Conservation (phyloP, 2,797 vertebrate genomes). For the Trachops cirrhosus region DNA sequence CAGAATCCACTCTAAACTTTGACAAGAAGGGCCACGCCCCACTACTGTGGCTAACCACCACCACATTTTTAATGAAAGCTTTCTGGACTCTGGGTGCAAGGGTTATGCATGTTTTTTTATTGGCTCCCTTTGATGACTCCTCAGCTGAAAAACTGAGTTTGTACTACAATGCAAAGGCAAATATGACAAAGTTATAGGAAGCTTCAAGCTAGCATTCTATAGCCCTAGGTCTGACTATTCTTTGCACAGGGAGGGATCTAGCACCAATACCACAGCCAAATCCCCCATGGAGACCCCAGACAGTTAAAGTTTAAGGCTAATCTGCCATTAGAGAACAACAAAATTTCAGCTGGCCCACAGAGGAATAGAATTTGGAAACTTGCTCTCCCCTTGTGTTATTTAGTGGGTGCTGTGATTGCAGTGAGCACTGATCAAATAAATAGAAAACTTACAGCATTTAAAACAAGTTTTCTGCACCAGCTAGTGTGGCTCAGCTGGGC, state of each 20-base stretch:
- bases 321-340: not conserved
- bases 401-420: not conserved
- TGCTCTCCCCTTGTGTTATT: not conserved
- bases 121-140: not conserved
- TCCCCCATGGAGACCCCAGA: not conserved
- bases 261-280: not conserved
- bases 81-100: not conserved
- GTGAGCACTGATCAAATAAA: not conserved
- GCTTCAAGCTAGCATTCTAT: not conserved
- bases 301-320: not conserved
- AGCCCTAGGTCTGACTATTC: not conserved
- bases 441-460: not conserved
- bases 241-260: not conserved
- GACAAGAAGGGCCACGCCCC: not conserved
- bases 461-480: conserved; percentile 19
- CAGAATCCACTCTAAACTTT: not conserved
- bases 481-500: too few relatives aligned
- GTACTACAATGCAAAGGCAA: not conserved
- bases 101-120: not conserved
- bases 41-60: not conserved
- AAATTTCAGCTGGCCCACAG: not conserved
- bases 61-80: not conserved
- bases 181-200: not conserved
- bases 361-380: not conserved
- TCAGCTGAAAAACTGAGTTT: not conserved